phyloP scores from a whole-genome alignment of 2,888 invertebrate species.

The Caradrina kadenii region DNA sequence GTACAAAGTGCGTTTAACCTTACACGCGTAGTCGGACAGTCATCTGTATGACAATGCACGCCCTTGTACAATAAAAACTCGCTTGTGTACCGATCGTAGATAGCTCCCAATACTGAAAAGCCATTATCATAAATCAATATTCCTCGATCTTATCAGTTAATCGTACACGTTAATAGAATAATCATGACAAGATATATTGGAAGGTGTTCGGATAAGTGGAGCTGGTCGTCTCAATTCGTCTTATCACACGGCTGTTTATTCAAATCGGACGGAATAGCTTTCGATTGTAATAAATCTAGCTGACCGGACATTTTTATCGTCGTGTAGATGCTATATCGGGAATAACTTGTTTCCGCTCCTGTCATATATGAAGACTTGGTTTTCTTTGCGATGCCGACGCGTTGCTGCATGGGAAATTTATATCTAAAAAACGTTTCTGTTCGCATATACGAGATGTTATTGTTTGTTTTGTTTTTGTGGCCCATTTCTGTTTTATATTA shows the following conservation, averaged over 20 bases:
- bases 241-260: conserved; percentile 82
- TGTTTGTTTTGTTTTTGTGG: conserved; percentile 24
- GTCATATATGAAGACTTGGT: conserved; percentile 50
- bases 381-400: conserved; percentile 61
- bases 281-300: conserved; percentile 84
- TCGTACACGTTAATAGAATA: conserved; percentile 79
- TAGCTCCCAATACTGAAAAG: conserved; percentile 51
- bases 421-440: conserved; percentile 10
- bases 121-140: conserved; percentile 74
- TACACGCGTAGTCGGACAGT: conserved; percentile 1
- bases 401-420: conserved; percentile 22
- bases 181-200: conserved; percentile 73
- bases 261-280: conserved; percentile 80
- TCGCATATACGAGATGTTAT: conserved; percentile 4
- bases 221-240: conserved; percentile 69
- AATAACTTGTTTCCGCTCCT: conserved; percentile 71
- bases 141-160: conserved; percentile 74
- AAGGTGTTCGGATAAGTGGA: conserved; percentile 62
- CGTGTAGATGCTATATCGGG: conserved; percentile 66
- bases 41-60: conserved; percentile 48
- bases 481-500: conserved; percentile 3
- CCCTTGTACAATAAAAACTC: conserved; percentile 47
- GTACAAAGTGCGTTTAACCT: conserved; percentile 11
- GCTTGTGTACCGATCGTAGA: conserved; percentile 49
- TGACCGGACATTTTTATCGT: conserved; percentile 82